Evolutionary conservation across 2,888 invertebrate species (phyloP), one percentile per base, ranked within the genome.

Genomic region (Hanleya hanleyi): DNA sequence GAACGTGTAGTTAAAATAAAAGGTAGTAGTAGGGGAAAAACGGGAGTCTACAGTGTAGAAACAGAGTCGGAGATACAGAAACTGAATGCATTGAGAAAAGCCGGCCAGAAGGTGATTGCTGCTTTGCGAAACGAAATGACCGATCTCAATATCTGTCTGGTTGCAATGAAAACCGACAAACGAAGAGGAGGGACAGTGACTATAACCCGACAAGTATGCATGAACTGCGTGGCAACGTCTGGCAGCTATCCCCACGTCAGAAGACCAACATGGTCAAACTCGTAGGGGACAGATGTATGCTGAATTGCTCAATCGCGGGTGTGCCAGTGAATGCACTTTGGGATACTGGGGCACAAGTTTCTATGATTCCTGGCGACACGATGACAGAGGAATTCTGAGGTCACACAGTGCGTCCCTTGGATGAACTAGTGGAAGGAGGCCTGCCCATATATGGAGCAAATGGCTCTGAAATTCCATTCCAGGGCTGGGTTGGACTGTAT

Each of bases 331-430:
- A 62, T 9, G 62, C 62, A 7, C 22, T 62, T 7, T 62, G 62
- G 62, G 62, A 62, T 22, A 62, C 62, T 15, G 62, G 62, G 7
- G 62, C 62, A 7, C 62, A 62, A 7, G 62, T 62, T 12, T 62
- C 62, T 9, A 7, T 62, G 26, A 29, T 62, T 7, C 62, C 62
- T 32, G 5, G 7, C 9, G 7, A 5, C 22, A 5, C 32, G 22
- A 7, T 62, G 7, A 7, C 12, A 22, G n/a, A 51, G 15, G 7
- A 51, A 26, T 51, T 51, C 22, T 26, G n/a, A 18, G 22, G 22
- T 7, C 7, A 62, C 32, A 22, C 22, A 7, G 22, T 62, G 5
- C 7, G 62, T 7, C 62, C 62, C 7, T 32, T 62, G 9, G 7
- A 22, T 33, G 22, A 62, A 7, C 32, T 62, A 22, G 6, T 62